Percentiles rank a stretch among this genome's conserved stretches.
These are phyloP conservation scores for Volucella bombylans DNA, from an alignment of 2,888 invertebrate genomes.

Conservation along the genomic window DNA sequence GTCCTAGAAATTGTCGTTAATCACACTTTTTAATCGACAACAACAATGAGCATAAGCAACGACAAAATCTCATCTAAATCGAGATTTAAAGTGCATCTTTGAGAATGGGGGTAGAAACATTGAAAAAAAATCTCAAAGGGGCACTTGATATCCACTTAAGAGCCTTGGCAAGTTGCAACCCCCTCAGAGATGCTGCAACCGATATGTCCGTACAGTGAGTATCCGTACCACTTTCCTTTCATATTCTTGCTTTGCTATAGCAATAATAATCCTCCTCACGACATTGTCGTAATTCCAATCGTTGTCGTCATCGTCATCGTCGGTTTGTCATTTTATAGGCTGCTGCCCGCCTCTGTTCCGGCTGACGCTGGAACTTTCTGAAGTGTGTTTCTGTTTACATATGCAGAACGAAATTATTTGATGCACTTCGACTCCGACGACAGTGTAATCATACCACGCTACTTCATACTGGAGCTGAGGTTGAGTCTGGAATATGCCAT, in stretches of 20 bases:
- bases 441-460: background rate
- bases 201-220: slow-evolving; percentile 25
- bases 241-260: slow-evolving; percentile 34
- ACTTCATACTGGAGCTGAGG: slow-evolving; percentile 44
- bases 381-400: slow-evolving; percentile 59
- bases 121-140: slow-evolving; percentile 59
- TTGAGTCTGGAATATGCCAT: slow-evolving; percentile 32
- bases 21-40: slow-evolving; percentile 72
- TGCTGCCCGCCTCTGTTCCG: slow-evolving; percentile 53
- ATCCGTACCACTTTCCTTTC: slow-evolving; percentile 28
- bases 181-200: slow-evolving; percentile 43
- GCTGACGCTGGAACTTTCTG: slow-evolving; percentile 42
- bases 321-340: slow-evolving; percentile 48
- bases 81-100: slow-evolving; percentile 63
- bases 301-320: slow-evolving; percentile 33
- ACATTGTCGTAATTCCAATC: slow-evolving; percentile 66
- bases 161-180: slow-evolving; percentile 39
- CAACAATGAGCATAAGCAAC: slow-evolving; percentile 34
- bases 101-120: slow-evolving; percentile 20
- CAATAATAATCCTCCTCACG: slow-evolving; percentile 44
- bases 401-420: slow-evolving; percentile 65
- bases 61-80: slow-evolving; percentile 70
- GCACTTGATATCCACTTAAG: slow-evolving; percentile 70
- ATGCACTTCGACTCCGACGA: slow-evolving; percentile 68
- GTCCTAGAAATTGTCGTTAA: slow-evolving; percentile 61